Conservation (phyloP, 2,888 invertebrate species). For the Coelopa pilipes region DNA sequence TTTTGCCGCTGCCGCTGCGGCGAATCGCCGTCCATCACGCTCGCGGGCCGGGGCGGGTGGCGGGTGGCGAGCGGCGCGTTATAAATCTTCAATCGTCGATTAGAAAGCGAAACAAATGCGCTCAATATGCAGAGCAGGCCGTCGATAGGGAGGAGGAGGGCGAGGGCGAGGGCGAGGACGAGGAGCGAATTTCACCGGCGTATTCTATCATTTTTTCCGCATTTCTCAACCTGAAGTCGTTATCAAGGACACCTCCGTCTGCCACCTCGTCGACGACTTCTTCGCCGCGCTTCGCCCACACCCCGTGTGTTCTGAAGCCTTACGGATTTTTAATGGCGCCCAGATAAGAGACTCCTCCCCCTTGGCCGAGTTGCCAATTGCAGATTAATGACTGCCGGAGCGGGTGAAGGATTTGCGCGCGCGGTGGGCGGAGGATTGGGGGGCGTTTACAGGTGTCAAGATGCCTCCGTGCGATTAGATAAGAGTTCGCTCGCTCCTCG, state of each 20-base stretch:
- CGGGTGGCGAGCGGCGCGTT: conserved; percentile 38
- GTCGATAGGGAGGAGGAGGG: background rate
- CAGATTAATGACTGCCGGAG: conserved; percentile 61
- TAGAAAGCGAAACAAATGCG: conserved; percentile 50
- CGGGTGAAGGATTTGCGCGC: background rate
- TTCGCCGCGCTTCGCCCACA: background rate
- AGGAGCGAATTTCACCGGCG: conserved; percentile 40
- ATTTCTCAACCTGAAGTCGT: conserved; percentile 31
- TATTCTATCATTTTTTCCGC: conserved; percentile 48
- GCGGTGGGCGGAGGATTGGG: conserved; percentile 19
- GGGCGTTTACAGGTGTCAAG: conserved; percentile 62
- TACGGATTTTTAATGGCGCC: conserved; percentile 34
- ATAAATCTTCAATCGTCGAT: conserved; percentile 53
- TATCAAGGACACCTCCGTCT: conserved; percentile 35
- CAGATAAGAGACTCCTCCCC: conserved; percentile 19
- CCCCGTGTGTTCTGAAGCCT: conserved; percentile 10
- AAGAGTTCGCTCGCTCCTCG: conserved; percentile 60
- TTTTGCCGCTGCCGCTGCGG: conserved; percentile 46
- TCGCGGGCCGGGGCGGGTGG: conserved; percentile 32
- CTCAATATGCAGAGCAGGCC: conserved; percentile 42
- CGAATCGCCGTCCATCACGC: conserved; percentile 51
- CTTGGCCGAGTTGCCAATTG: conserved; percentile 58
- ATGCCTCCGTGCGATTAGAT: conserved; percentile 64
- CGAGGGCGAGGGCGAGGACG: background rate
- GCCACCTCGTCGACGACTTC: background rate